Conservation (phyloP, 2,797 vertebrate species). For the Crocodylus rhombifer region DNA sequence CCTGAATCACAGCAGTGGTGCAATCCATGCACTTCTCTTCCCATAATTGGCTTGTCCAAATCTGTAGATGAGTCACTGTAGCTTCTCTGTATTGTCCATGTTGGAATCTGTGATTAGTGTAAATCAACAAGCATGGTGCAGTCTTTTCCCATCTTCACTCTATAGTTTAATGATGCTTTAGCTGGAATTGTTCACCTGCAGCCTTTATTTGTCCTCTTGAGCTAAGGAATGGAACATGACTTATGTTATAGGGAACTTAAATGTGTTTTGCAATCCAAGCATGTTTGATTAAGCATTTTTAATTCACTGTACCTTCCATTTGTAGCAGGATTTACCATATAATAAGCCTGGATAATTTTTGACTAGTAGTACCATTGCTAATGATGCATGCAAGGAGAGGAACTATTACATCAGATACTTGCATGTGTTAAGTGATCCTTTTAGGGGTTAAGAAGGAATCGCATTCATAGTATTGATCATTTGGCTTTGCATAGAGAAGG, state of each 20-base stretch:
- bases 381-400: background rate
- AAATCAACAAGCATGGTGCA: background rate
- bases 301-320: background rate
- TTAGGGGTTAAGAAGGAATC: background rate
- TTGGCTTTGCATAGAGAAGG: rapidly evolving
- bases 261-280: rapidly evolving
- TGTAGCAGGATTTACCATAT: background rate
- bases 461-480: background rate
- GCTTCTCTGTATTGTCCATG: background rate
- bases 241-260: background rate
- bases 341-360: background rate
- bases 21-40: background rate
- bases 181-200: background rate
- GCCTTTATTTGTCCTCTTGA: background rate
- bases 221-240: rapidly evolving
- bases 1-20: background rate
- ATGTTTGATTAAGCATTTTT: background rate
- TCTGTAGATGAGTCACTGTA: background rate
- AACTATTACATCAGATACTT: background rate
- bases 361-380: background rate
- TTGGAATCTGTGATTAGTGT: background rate
- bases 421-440: background rate
- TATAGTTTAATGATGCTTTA: background rate
- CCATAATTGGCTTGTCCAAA: background rate
- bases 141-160: background rate